Base-by-base conservation (phyloP, 2,113 vertebrate genomes). In the Tetrao urogallus region DNA sequence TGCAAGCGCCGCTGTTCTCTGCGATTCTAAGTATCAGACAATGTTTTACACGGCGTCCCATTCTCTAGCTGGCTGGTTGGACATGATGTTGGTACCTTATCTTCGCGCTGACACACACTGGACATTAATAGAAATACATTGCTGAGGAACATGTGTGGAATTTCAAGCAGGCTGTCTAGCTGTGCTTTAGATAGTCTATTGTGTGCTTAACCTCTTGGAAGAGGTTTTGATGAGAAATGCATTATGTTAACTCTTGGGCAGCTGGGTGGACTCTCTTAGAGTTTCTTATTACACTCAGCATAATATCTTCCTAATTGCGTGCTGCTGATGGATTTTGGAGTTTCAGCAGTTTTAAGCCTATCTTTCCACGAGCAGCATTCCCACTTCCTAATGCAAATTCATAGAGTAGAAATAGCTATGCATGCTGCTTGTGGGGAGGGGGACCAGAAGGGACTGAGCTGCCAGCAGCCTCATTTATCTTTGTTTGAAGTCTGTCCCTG, bases 71-170 rank as follows among this genome's bases (percentile, higher is more conserved):
- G 96, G 83, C 97, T 97, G 97, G 96, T 98, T 92, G 98, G 98
- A 98, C 98, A 98, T 66, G 98, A 98, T 98, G 98, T 98, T 97
- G 91, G 95, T 96, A 84, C 94, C 98, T 99, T 99, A 99, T 99
- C 98, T 98, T 96, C 94, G 89, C 86, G 97, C 98, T 97, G 98
- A 98, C 98, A 99, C 98, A 97, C 98, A 96, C 98, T 97, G 98
- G 97, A 98, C 97, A 97, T 98, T 99, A 99, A 99, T 99, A 98
- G 98, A 98, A 98, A 98, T 98, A 98, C 97, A 97, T 97, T 95
- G 96, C 97, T 95, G 94, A 94, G 96, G 97, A 76, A 95, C 96
- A 97, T 82, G 98, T 95, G 96, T 97, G 94, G 98, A 99, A 99
- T 98, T 97, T 98, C 97, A 97, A 98, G 97, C 95, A 98, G 97